Evolutionary conservation across 2,888 invertebrate genomes (phyloP), one percentile per base, ranked within the genome.

Genomic region (Trilocha varians): DNA sequence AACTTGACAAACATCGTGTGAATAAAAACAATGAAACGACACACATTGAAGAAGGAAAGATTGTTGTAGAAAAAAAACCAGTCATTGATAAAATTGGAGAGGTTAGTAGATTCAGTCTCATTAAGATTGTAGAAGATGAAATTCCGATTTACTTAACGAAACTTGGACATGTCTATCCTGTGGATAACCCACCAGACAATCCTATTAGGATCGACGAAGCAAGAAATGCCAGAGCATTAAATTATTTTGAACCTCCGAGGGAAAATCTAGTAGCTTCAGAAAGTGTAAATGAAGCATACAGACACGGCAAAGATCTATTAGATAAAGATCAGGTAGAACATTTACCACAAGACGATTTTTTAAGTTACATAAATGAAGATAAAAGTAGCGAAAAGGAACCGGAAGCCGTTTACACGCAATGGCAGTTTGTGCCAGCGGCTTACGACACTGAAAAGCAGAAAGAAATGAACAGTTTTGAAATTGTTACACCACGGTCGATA

Each of bases 21-120:
- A 88, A 88, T 47, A 88, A 87, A 49, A 87, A 89, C 43, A 88
- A 86, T 49, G 70, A 82, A 62, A 85, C 86, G 1, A 79, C 87
- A 15, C 67, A 79, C 8, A 82, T 88, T 38, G 87, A 88, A 64
- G 83, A 85, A 52, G 84, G 87, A 0, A 68, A 83, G 57, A 73
- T 88, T 1, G 84, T 83, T 58, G 73, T 89, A n/a, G 90, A 90
- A 61, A 87, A 86, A 47, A 78, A 88, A 58, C 90, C 91, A 1
- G 87, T 87, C 13, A 58, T 90, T 1, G 89, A 91, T 56, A 89
- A 90, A 76, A 88, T 92, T 46, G 91, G 91, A 36, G 91, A 90
- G 69, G 90, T 92, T 0, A 91, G 90, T 63, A 86, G 91, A 50
- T 89, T 88, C 32, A 91, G 90, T 51, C 82, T 89, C 14, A 91